These are phyloP conservation scores for Urocolius indicus DNA, from an alignment of 2,113 vertebrate species.

Conservation along the genomic window DNA sequence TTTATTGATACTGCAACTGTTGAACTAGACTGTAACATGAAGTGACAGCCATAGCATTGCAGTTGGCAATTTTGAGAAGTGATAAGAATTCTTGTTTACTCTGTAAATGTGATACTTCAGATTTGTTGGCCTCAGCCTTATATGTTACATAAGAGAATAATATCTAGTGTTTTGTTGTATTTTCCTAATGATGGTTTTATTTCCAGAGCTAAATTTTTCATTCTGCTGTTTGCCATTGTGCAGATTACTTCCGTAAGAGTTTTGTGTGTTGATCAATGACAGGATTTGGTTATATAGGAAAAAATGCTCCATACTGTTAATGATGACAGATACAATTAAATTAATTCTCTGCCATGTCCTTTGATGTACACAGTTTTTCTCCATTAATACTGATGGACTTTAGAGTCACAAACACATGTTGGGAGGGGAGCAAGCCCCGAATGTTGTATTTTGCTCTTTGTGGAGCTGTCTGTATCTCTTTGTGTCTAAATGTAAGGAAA, in stretches of 20 bases:
- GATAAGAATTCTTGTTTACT: conserved; percentile 59
- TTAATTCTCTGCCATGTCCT: conserved; percentile 9
- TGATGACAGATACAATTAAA: conserved; percentile 33
- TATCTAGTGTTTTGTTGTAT: not conserved
- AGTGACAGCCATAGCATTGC: conserved; percentile 49
- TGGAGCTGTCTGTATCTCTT: conserved; percentile 37
- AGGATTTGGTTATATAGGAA: not conserved
- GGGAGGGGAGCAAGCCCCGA: not conserved
- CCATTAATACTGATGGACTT: conserved; percentile 41
- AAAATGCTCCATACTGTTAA: not conserved
- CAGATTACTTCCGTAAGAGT: not conserved
- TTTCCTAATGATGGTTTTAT: not conserved
- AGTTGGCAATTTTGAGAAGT: conserved; percentile 16
- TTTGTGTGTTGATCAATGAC: not conserved
- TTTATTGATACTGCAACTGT: conserved; percentile 37
- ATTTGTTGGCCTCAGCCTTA: not conserved
- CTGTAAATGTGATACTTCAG: conserved; percentile 17
- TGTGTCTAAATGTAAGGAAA: conserved; percentile 46
- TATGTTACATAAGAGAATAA: not conserved
- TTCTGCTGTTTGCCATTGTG: not conserved
- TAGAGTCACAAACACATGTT: not conserved
- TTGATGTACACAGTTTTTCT: conserved; percentile 17
- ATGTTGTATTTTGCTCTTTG: conserved; percentile 59
- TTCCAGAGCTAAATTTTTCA: conserved; percentile 5
- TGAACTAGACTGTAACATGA: not conserved